Evolutionary conservation across 2,113 vertebrate species (phyloP), one percentile per base, ranked within the genome.

Genomic region (Alligator mississippiensis): DNA sequence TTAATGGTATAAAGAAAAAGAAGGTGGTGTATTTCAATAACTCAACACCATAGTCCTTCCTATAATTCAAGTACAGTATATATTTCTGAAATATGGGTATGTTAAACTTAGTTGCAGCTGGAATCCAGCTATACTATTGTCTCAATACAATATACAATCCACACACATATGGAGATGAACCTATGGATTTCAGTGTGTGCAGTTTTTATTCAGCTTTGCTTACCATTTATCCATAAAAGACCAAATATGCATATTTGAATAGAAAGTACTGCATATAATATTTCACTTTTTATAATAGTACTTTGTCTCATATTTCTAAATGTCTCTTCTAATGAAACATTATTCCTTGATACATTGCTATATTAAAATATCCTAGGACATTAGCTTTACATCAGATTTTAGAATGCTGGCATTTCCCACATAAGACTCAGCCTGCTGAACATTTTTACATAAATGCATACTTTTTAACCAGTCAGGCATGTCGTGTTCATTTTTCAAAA

Each of bases 401-500:
- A 85, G 84, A 96, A 93, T 38, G 87, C 81, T 96, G 95, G 86
- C 90, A 89, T 97, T 97, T 96, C 83, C 59, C 54, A 88, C 85
- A 89, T 82, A 91, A 95, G 79, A 82, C 61, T 76, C 38, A 92
- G 84, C 34, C 86, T 93, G 77, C 75, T 90, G 93, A 97, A 92
- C 77, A 68, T 88, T 95, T 92, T 88, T 92, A 91, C 9, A 91
- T 88, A 97, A 96, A 96, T 55, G 80, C 80, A 93, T 80, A 95
- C 78, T 94, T 96, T 94, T 92, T 94, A 96, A 94, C 96, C 89
- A 97, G 95, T 97, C 95, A 96, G 88, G 86, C 27, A 72, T 87
- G 61, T 75, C 92, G 93, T 82, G 70, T 85, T 97, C 92, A 94
- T 96, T 97, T 97, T 93, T 97, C 93, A 94, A 94, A 96, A 96